Base-by-base conservation (phyloP, 2,797 vertebrate species). In the Coregonus sp. region DNA sequence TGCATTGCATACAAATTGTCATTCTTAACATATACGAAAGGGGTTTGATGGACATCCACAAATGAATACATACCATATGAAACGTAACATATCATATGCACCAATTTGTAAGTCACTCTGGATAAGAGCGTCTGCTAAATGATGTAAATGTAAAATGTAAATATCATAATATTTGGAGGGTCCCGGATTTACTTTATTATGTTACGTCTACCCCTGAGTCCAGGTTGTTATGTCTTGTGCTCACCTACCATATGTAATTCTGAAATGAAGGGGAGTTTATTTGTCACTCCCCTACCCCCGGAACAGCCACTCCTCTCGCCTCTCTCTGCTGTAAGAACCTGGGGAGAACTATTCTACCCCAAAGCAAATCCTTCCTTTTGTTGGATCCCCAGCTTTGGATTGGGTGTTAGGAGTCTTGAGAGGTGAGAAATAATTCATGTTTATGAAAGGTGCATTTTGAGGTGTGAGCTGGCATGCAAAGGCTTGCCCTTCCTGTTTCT, bases 381-480 rank as follows among this genome's bases (percentile, higher is more conserved):
- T 70, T 61, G 40, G 4, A 15, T 9, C 47, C 63, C 72, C 70
- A 51, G 71, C 9, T 35, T 73, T 66, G 11, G 25, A 65, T 33
- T 70, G 47, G 73, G 70, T 78, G 75, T 68, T 56, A 65, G 67
- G 16, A 73, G 52, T 68, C 18, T 75, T 35, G 56, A 68, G 72
- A 86, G 84, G 87, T 88, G 88, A 84, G 50, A 80, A 79, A 76
- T 74, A 65, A 54, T 77, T 89, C 82, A 86, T 90, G 84, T 88
- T 85, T 86, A 78, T 87, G 81, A 88, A 84, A 83, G 54, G 35
- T 68, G 61, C 47, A 80, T 50, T 76, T 56, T 51, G 14, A 75
- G 71, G 78, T 73, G 80, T 78, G 71, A 82, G 72, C 71, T 67
- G 70, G 69, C 61, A 75, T 74, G 51, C 75, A 63, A 47, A 40